These are phyloP conservation scores for Drosophila birchii DNA, from an alignment of 2,888 invertebrate genomes.

Conservation along the genomic window DNA sequence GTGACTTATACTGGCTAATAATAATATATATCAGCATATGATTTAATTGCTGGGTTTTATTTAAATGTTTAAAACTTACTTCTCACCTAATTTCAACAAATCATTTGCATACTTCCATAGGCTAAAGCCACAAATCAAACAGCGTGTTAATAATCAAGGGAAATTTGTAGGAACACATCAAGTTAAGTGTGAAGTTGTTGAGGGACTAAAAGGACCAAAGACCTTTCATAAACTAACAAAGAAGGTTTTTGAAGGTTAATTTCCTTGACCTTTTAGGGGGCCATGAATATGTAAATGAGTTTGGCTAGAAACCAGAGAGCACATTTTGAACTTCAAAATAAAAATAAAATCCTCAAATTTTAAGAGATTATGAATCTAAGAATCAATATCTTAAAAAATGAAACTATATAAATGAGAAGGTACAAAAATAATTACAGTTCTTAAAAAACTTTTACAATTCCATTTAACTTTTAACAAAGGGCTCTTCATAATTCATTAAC, in stretches of 20 bases:
- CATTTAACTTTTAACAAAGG: too few species aligned
- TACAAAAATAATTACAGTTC: too few species aligned
- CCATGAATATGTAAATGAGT: slow-evolving; percentile 1
- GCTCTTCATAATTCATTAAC: too few species aligned
- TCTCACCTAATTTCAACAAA: too few species aligned
- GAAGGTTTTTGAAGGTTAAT: neutral
- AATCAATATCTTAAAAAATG: too few species aligned
- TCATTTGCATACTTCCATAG: too few species aligned
- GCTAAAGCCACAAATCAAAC: neutral
- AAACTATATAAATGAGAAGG: too few species aligned
- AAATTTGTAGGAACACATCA: too few species aligned
- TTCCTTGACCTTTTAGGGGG: neutral
- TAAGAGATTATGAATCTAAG: neutral
- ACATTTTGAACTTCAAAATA: neutral
- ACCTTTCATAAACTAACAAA: neutral
- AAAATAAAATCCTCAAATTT: neutral
- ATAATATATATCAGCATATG: neutral
- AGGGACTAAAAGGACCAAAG: neutral
- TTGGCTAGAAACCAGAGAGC: neutral
- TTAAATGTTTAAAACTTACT: too few species aligned
- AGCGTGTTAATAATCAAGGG: neutral
- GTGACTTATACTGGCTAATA: neutral
- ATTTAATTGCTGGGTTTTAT: too few species aligned
- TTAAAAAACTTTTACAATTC: too few species aligned
- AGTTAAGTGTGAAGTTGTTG: neutral